Evolutionary conservation across 1,140 invertebrate species (phyloP), one percentile per base, ranked within the genome.

Genomic region (Cyclina sinensis): DNA sequence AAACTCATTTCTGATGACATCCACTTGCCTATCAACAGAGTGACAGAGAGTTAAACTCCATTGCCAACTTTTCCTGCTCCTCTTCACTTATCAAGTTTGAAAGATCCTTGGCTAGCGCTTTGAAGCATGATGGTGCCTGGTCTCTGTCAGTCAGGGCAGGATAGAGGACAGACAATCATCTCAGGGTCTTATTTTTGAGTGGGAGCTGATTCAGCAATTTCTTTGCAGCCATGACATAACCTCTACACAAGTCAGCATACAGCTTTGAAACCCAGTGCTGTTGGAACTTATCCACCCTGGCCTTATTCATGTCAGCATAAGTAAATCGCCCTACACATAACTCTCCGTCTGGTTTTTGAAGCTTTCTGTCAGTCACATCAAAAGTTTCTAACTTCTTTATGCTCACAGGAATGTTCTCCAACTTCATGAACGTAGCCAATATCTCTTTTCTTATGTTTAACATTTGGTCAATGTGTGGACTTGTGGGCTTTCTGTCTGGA

Each of bases 341-440:
- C 9, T 48, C 46, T 48, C 18, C 18, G 46, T 48, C 46, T 7
- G 46, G 18, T 48, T 48, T 48, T 48, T 48, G 46, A 18, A 48
- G 7, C 18, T 48, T 18, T 48, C 18, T 48, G 18, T 48, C 46
- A 11, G 46, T 48, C 7, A 48, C 46, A 48, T 48, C 46, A 48
- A 48, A n/a, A n/a, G n/a, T n/a, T n/a, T n/a, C n/a, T n/a, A n/a
- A n/a, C n/a, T n/a, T n/a, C n/a, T n/a, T n/a, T n/a, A n/a, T n/a
- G n/a, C n/a, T n/a, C n/a, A n/a, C 79, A 54, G 79, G 79, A 37
- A 81, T 81, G 51, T 81, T 51, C 30, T 81, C 79, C 62, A 54
- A 54, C 79, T 81, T 81, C 2, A 81, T 59, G 54, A 81, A 81
- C 79, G 62, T 81, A 54, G 76, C 24, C 7, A 79, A 14, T 12